Percentiles rank a stretch among this genome's conserved stretches.
These are phyloP conservation scores for Pan paniscus DNA, from an alignment of 2,113 vertebrate species.

Conservation along the genomic window DNA sequence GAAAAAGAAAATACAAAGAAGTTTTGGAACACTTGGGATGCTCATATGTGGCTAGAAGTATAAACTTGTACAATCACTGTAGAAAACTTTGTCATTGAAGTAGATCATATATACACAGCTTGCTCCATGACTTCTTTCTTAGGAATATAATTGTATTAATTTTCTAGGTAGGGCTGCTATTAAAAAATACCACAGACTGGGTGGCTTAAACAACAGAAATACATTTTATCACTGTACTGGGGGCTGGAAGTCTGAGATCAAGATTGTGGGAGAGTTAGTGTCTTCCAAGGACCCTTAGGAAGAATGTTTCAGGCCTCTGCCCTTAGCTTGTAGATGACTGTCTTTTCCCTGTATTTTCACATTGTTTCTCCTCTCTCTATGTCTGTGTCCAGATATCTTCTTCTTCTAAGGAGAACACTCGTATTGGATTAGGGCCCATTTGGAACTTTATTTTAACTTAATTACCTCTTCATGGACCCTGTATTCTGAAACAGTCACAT, in stretches of 20 bases:
- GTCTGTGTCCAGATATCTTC: neutral
- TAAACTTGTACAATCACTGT: neutral
- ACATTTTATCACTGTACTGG: neutral
- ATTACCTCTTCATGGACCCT: neutral
- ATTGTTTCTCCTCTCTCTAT: neutral
- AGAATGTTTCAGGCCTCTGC: neutral
- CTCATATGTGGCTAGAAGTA: neutral
- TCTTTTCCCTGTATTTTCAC: neutral
- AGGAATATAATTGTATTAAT: neutral
- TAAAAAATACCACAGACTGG: neutral
- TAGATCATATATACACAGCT: neutral
- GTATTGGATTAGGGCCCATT: neutral
- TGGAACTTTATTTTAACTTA: neutral
- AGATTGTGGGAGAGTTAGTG: neutral
- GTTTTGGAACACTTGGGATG: neutral
- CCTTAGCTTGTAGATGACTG: neutral
- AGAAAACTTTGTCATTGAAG: neutral
- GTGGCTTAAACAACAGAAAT: neutral
- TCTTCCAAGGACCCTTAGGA: neutral
- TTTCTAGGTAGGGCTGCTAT: neutral
- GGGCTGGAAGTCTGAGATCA: neutral
- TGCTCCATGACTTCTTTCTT: neutral
- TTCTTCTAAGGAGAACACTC: neutral
- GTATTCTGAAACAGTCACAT: neutral
- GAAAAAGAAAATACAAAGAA: neutral